These are phyloP conservation scores for Megalopta genalis DNA, from an alignment of 1,140 invertebrate species.

Conservation along the genomic window DNA sequence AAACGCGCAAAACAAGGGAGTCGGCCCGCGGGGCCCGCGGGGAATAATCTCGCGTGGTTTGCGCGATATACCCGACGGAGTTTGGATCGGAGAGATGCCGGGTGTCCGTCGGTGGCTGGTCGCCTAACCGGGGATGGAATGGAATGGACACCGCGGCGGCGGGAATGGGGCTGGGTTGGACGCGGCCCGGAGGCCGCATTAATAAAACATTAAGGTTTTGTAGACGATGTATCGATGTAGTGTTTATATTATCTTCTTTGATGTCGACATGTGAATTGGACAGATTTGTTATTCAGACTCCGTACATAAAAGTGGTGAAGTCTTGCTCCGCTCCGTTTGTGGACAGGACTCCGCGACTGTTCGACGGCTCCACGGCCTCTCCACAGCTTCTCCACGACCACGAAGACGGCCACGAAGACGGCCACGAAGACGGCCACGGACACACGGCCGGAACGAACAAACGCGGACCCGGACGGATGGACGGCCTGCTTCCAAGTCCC, in stretches of 20 bases:
- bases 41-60: slow-evolving; percentile 3
- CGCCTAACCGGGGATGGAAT: slow-evolving; percentile 31
- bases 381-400: background rate
- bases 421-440: slow-evolving; percentile 18
- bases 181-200: slow-evolving; percentile 73
- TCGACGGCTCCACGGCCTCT: slow-evolving; percentile 7
- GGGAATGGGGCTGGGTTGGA: slow-evolving; percentile 46
- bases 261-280: slow-evolving; percentile 81
- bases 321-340: slow-evolving; percentile 79
- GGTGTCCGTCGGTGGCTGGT: slow-evolving; percentile 2
- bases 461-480: slow-evolving; percentile 60
- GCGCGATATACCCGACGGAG: slow-evolving; percentile 37
- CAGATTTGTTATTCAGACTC: slow-evolving; percentile 81
- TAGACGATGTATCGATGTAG: slow-evolving; percentile 80
- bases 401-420: slow-evolving; percentile 6
- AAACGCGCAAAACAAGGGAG: slow-evolving; percentile 46
- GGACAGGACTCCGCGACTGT: slow-evolving; percentile 65
- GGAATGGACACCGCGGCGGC: background rate
- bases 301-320: slow-evolving; percentile 81
- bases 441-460: slow-evolving; percentile 39
- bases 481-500: slow-evolving; percentile 52
- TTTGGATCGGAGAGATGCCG: too few species aligned
- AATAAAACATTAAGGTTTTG: slow-evolving; percentile 82
- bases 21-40: too few species aligned
- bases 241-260: slow-evolving; percentile 82